phyloP scores from a whole-genome alignment of 2,113 vertebrate species.

The Menura novaehollandiae region DNA sequence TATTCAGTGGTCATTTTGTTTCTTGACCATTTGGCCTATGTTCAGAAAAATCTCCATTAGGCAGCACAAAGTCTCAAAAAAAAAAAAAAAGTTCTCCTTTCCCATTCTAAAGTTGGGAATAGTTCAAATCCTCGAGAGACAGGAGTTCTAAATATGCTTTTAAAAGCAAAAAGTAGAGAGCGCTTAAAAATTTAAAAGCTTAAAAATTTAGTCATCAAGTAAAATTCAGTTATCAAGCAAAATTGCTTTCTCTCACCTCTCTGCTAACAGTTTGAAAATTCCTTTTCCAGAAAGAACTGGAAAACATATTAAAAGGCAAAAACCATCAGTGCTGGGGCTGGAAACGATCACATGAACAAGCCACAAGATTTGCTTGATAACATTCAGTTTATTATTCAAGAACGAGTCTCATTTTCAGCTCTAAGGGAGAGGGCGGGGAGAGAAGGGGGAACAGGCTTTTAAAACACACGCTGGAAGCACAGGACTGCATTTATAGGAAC shows the following conservation, averaged over 20 bases:
- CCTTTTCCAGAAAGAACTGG: conserved; percentile 37
- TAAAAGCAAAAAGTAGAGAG: neutral
- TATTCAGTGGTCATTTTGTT: conserved; percentile 19
- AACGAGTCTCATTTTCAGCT: conserved; percentile 17
- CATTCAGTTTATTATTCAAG: conserved; percentile 45
- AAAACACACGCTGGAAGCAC: conserved; percentile 17
- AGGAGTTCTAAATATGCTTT: neutral
- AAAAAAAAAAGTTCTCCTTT: neutral
- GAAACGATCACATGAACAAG: conserved; percentile 49
- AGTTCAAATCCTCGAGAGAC: neutral
- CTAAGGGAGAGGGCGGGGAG: conserved; percentile 27
- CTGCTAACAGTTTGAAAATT: conserved; percentile 44
- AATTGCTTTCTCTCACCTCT: conserved; percentile 46
- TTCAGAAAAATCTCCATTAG: conserved; percentile 32
- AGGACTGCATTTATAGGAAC: neutral
- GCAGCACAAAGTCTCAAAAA: neutral
- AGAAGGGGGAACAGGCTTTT: conserved; percentile 45
- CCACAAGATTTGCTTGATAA: conserved; percentile 70
- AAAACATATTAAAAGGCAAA: conserved; percentile 33
- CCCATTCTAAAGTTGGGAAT: neutral
- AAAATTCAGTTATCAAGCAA: neutral
- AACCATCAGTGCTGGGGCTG: conserved; percentile 14
- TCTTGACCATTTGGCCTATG: conserved; percentile 24
- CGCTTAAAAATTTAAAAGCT: neutral
- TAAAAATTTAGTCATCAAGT: neutral